Evolutionary conservation across 1,140 invertebrate species (phyloP).

Genomic region (Eriocheir sinensis): DNA sequence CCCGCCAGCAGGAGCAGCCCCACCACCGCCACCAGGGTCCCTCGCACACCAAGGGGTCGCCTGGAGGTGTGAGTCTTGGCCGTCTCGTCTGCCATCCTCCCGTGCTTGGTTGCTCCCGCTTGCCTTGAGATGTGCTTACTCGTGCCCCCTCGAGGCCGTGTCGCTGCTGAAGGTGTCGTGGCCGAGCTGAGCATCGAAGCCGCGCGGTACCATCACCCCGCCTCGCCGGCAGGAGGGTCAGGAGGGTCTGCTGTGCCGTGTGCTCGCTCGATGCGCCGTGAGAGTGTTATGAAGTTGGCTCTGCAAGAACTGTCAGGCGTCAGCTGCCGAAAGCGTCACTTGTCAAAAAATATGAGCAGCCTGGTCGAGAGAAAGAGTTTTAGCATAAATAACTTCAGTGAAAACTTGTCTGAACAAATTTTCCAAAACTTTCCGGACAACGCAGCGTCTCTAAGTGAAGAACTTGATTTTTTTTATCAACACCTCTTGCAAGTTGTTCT

Average conservation of each 20-base stretch:
- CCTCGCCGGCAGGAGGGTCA: constrained; percentile 2
- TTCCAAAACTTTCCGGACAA: constrained; percentile 25
- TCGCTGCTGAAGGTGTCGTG: neutral
- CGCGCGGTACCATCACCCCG: neutral
- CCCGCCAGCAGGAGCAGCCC: neutral
- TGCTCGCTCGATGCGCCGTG: neutral
- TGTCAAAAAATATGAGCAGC: neutral
- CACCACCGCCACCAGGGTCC: neutral
- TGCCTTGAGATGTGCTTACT: neutral
- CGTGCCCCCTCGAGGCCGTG: neutral
- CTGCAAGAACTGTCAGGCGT: neutral
- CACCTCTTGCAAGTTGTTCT: neutral
- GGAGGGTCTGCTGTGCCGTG: too few relatives aligned
- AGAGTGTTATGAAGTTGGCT: neutral
- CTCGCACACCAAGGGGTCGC: neutral
- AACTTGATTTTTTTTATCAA: constrained; percentile 26
- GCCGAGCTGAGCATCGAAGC: neutral
- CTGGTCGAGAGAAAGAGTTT: neutral
- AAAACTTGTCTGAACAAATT: constrained; percentile 6
- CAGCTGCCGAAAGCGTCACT: neutral
- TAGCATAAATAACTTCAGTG: constrained; percentile 25
- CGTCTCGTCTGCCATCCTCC: neutral
- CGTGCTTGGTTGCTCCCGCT: neutral
- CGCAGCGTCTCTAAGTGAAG: constrained; percentile 1
- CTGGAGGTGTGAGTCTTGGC: neutral